Evolutionary conservation across 2,113 vertebrate genomes (phyloP).

Genomic region (Acanthisitta chloris): DNA sequence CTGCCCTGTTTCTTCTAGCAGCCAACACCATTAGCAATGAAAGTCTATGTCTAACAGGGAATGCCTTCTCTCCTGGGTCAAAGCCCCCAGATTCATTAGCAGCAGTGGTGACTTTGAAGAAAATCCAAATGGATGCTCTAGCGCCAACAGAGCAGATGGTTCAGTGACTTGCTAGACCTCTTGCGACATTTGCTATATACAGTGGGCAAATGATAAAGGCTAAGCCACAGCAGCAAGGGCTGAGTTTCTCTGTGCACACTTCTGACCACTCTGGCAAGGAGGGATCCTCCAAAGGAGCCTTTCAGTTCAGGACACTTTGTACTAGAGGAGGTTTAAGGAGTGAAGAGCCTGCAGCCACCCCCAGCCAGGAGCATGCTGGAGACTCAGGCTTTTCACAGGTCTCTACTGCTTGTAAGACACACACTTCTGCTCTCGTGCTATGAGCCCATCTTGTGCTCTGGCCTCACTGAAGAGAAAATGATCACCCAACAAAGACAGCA

Average conservation of each 20-base stretch:
- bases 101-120: not conserved
- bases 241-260: rapidly evolving
- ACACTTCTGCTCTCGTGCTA: not conserved
- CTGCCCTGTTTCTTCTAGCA: not conserved
- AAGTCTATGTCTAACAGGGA: not conserved
- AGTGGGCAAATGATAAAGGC: not conserved
- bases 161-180: not conserved
- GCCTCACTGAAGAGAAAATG: not conserved
- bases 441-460: constrained; percentile 12
- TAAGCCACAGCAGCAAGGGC: not conserved
- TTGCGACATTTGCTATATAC: not conserved
- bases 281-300: not conserved
- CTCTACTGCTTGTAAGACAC: not conserved
- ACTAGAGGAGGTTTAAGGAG: not conserved
- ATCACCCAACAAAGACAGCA: constrained; percentile 21
- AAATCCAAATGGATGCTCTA: not conserved
- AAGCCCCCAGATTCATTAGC: not conserved
- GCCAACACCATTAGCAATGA: not conserved
- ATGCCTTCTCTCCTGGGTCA: not conserved
- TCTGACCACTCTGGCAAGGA: not conserved
- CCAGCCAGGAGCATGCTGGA: not conserved
- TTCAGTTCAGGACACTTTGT: not conserved
- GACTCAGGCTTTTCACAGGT: not conserved
- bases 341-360: not conserved
- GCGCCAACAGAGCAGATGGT: not conserved